Percentiles rank a stretch among this genome's conserved stretches.
phyloP scores from a whole-genome alignment of 2,888 invertebrate genomes.

The Drosophila conformis region DNA sequence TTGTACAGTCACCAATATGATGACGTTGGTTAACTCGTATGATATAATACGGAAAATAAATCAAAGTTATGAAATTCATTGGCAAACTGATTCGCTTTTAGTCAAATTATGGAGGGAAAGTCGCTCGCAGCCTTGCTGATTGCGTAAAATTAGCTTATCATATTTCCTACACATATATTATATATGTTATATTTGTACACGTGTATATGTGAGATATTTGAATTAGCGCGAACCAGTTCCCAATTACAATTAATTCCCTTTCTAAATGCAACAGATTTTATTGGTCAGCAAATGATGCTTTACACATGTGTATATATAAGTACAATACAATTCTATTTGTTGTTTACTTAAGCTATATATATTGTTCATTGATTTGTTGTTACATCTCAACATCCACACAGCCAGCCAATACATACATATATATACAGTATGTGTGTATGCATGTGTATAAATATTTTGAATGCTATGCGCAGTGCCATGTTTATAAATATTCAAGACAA shows the following conservation, averaged over 20 bases:
- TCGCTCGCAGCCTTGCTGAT: slow-evolving; percentile 39
- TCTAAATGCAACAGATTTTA: slow-evolving; percentile 39
- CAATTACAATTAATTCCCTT: slow-evolving; percentile 5
- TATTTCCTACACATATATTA: not conserved
- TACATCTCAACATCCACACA: slow-evolving; percentile 4
- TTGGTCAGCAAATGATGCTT: slow-evolving; percentile 29
- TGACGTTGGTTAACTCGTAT: slow-evolving; percentile 15
- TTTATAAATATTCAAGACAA: slow-evolving; percentile 12
- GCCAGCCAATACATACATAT: slow-evolving; percentile 6
- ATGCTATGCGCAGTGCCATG: slow-evolving; percentile 4
- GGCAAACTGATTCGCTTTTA: slow-evolving; percentile 35
- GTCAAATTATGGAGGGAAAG: slow-evolving; percentile 17
- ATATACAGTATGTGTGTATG: not conserved
- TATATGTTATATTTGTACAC: slow-evolving; percentile 4
- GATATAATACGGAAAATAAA: slow-evolving; percentile 8
- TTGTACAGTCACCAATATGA: slow-evolving; percentile 26
- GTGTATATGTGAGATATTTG: slow-evolving; percentile 9
- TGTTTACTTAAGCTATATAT: slow-evolving; percentile 17
- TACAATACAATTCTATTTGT: slow-evolving; percentile 34
- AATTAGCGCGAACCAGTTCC: slow-evolving; percentile 13
- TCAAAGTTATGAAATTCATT: slow-evolving; percentile 36
- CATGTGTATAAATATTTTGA: slow-evolving; percentile 19
- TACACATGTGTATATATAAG: slow-evolving; percentile 12
- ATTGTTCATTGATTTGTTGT: slow-evolving; percentile 41
- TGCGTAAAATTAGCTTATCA: slow-evolving; percentile 65